Evolutionary conservation across 2,888 invertebrate species (phyloP).

Genomic region (Caenorhabditis japonica): DNA sequence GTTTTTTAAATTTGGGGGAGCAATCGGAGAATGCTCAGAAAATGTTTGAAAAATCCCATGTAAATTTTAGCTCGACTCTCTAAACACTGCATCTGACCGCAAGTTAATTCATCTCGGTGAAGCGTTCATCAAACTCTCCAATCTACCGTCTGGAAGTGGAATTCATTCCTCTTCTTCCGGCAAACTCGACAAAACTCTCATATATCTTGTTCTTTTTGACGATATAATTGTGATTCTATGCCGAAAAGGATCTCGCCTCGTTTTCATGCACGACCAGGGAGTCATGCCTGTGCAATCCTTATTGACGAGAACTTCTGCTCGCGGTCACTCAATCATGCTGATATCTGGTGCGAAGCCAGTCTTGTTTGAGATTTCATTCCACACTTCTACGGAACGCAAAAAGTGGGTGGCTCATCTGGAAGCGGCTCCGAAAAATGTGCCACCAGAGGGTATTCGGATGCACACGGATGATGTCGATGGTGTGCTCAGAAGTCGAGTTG

Average conservation of each 20-base stretch:
- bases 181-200: conserved; percentile 36
- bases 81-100: conserved; percentile 37
- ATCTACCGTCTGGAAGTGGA: conserved; percentile 4
- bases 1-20: too few species aligned
- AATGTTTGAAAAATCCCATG: too few species aligned
- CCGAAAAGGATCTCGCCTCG: conserved; percentile 37
- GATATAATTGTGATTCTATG: conserved; percentile 62
- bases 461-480: conserved; percentile 34
- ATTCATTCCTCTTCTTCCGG: conserved; percentile 27
- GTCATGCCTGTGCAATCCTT: conserved; percentile 55
- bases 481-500: conserved; percentile 26
- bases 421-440: conserved; percentile 49
- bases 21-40: too few species aligned
- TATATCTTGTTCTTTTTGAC: conserved; percentile 59
- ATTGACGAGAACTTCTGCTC: conserved; percentile 54
- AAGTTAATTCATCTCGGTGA: conserved; percentile 44
- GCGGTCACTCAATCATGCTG: conserved; percentile 58
- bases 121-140: conserved; percentile 35
- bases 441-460: conserved; percentile 34
- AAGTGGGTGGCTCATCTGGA: conserved; percentile 62
- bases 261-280: conserved; percentile 63
- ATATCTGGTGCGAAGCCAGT: conserved; percentile 56
- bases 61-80: conserved; percentile 28
- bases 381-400: conserved; percentile 51
- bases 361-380: conserved; percentile 60